These are phyloP conservation scores for Myiothlypis coronata DNA, from an alignment of 2,797 vertebrate species.

Conservation along the genomic window DNA sequence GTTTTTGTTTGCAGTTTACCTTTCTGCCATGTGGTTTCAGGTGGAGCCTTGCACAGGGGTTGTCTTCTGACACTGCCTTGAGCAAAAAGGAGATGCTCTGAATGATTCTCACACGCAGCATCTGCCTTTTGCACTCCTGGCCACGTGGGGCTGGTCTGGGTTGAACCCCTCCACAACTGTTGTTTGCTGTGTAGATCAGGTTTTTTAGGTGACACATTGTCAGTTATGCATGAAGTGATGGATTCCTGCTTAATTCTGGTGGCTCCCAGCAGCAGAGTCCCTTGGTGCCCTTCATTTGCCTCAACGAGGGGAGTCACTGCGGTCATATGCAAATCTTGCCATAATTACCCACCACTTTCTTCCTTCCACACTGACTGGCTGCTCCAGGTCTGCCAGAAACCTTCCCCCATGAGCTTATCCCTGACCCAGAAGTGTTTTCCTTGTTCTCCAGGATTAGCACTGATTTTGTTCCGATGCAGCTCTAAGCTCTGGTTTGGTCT, in stretches of 20 bases:
- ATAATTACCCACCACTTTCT: neutral
- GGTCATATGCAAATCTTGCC: constrained; percentile 36
- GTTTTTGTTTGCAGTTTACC: neutral
- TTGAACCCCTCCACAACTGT: neutral
- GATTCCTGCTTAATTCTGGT: constrained; percentile 10
- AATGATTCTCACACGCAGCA: accelerated
- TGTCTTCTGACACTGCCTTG: neutral
- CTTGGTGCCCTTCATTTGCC: constrained; percentile 13
- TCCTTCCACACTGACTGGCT: neutral
- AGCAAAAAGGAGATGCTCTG: neutral
- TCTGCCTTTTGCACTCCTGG: neutral
- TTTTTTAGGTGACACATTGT: neutral
- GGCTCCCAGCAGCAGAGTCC: neutral
- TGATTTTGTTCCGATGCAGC: neutral
- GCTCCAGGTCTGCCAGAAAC: neutral
- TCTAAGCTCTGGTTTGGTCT: neutral
- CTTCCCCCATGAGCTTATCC: neutral
- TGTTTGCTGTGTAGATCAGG: neutral
- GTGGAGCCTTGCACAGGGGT: neutral
- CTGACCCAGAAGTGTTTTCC: neutral
- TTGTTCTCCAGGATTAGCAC: neutral
- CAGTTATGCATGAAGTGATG: neutral
- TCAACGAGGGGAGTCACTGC: neutral
- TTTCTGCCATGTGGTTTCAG: neutral
- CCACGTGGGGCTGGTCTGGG: neutral